A percentile compares a stretch with the other conserved stretches of the same genome.
Conservation (phyloP, 2,888 invertebrate species). For the Acleris laterana region DNA sequence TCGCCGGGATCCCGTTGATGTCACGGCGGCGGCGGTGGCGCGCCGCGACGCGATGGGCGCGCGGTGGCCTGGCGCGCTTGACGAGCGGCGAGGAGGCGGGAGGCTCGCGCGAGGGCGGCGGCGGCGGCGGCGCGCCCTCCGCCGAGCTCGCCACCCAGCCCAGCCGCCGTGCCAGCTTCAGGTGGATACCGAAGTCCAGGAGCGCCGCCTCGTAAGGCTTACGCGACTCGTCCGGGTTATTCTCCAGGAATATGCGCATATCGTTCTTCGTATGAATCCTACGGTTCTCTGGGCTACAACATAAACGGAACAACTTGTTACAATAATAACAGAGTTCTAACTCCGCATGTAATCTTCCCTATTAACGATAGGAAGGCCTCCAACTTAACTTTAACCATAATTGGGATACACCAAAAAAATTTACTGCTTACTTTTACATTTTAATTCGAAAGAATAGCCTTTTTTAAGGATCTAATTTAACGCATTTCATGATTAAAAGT, state of each 20-base stretch:
- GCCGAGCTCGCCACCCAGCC: conserved; percentile 66
- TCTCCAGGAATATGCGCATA: conserved; percentile 67
- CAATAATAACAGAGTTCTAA: too few relatives aligned
- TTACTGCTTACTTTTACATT: too few relatives aligned
- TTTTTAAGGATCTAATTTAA: too few relatives aligned
- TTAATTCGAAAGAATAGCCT: too few relatives aligned
- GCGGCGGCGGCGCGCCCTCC: conserved; percentile 33
- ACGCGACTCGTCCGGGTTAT: conserved; percentile 47
- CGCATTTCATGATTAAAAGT: too few relatives aligned
- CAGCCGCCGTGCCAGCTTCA: conserved; percentile 72
- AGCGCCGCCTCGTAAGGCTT: conserved; percentile 60
- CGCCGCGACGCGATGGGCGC: too few relatives aligned
- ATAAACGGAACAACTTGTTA: too few relatives aligned
- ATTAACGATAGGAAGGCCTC: too few relatives aligned
- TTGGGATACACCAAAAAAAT: too few relatives aligned
- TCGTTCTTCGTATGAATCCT: conserved; percentile 75
- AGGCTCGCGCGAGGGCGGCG: conserved; percentile 49
- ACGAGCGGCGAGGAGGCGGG: conserved; percentile 58
- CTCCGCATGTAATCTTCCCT: too few relatives aligned
- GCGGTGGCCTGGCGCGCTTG: conserved; percentile 50
- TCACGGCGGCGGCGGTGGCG: conserved; percentile 39
- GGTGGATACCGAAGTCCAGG: conserved; percentile 74
- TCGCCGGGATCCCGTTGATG: conserved; percentile 9
- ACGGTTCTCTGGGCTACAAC: conserved; percentile 68
- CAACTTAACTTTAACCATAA: too few relatives aligned